A percentile compares a stretch with the other conserved stretches of the same genome.
These are phyloP conservation scores for Acanthochromis polyacanthus DNA, from an alignment of 2,113 vertebrate genomes.

Conservation along the genomic window DNA sequence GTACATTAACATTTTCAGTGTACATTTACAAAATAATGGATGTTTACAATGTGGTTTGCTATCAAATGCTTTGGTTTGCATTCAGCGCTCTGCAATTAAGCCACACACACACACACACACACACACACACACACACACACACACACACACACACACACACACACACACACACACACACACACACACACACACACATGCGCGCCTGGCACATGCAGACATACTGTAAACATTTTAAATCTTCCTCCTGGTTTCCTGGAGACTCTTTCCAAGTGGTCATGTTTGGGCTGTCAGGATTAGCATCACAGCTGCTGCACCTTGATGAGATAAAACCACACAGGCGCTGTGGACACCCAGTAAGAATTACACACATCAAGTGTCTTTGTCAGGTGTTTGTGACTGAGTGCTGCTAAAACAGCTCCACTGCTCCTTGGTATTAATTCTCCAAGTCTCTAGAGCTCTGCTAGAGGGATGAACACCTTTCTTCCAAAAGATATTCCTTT, in stretches of 20 bases:
- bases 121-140: neutral
- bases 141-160: neutral
- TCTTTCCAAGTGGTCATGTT: conserved; percentile 6
- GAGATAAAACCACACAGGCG: conserved; percentile 26
- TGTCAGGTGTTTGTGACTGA: no score
- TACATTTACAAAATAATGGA: neutral
- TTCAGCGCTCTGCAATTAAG: neutral
- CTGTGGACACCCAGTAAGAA: neutral
- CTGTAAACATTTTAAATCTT: conserved; percentile 16
- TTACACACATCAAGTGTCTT: no score
- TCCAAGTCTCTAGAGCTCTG: no score
- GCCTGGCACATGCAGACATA: neutral
- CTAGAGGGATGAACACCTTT: no score
- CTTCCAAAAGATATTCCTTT: no score
- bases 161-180: neutral
- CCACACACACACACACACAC: neutral
- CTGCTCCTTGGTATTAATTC: no score
- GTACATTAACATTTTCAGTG: neutral
- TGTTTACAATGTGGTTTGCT: neutral
- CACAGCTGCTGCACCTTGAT: conserved; percentile 47
- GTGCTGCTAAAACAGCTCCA: no score
- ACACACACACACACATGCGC: neutral
- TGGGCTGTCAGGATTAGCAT: conserved; percentile 39
- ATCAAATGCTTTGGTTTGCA: neutral
- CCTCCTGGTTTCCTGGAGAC: conserved; percentile 18